Evolutionary conservation across 2,888 invertebrate species (phyloP).

Genomic region (Perdita meconis): DNA sequence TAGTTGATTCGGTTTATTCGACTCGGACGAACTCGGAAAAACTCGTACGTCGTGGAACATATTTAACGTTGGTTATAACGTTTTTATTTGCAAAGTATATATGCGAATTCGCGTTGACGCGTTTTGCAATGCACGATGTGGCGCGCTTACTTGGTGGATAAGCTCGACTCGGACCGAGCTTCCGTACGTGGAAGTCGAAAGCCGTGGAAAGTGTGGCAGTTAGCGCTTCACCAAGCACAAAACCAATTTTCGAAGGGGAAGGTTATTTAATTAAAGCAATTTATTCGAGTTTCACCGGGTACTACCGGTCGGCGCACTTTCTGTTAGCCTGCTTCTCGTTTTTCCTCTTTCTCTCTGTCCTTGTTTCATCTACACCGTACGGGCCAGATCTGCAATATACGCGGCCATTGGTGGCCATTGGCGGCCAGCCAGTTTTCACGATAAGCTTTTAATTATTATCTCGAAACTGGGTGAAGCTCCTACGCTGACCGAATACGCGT

Average conservation of each 20-base stretch:
- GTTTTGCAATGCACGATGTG: too few species aligned
- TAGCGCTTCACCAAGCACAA: conserved; percentile 78
- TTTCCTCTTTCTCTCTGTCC: conserved; percentile 41
- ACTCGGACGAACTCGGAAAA: neutral
- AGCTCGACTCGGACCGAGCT: conserved; percentile 12
- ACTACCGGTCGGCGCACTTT: conserved; percentile 41
- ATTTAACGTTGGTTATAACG: too few species aligned
- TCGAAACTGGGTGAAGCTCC: conserved; percentile 51
- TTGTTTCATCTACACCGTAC: conserved; percentile 27
- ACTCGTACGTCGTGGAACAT: neutral
- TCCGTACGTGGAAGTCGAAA: conserved; percentile 48
- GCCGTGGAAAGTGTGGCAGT: conserved; percentile 63
- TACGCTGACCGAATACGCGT: conserved; percentile 20
- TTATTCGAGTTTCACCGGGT: conserved; percentile 65
- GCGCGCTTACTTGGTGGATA: neutral
- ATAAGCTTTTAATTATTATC: conserved; percentile 74
- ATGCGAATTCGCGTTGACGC: too few species aligned
- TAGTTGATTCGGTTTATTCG: neutral
- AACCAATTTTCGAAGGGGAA: conserved; percentile 76
- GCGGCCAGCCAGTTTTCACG: conserved; percentile 72
- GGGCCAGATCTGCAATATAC: conserved; percentile 65
- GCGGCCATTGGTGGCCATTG: conserved; percentile 62
- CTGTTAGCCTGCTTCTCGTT: conserved; percentile 45
- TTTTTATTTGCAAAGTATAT: too few species aligned
- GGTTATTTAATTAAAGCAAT: conserved; percentile 79